phyloP scores from a whole-genome alignment of 2,113 vertebrate species.

The Caloenas nicobarica region DNA sequence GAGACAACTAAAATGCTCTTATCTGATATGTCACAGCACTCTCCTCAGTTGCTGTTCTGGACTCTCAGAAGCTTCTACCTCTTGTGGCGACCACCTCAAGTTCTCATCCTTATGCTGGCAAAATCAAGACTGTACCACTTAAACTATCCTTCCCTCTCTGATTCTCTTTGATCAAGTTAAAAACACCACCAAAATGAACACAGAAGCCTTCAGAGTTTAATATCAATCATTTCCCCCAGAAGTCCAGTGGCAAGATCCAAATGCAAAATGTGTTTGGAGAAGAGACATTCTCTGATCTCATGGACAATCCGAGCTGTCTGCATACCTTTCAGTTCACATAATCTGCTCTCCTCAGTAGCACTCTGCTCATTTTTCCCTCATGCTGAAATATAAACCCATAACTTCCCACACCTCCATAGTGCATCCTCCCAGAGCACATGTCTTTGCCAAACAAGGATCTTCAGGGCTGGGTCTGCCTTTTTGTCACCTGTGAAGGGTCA shows the following conservation, averaged over 20 bases:
- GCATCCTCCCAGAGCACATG: background rate
- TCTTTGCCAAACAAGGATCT: background rate
- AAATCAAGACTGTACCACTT: background rate
- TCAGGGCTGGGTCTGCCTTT: background rate
- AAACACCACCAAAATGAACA: background rate
- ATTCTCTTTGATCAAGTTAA: background rate
- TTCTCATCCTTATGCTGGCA: background rate
- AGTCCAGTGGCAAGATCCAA: background rate
- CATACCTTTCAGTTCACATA: background rate
- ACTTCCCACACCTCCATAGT: background rate
- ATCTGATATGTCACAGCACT: background rate
- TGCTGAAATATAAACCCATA: background rate
- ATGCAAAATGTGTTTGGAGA: background rate
- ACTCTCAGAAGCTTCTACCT: background rate
- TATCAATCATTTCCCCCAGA: background rate
- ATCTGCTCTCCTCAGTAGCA: background rate
- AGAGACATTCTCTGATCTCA: background rate
- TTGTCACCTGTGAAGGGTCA: background rate
- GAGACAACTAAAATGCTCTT: background rate
- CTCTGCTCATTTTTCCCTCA: background rate
- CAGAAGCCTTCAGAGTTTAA: background rate
- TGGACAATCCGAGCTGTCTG: background rate
- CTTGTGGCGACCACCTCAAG: background rate
- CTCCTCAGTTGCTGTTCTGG: background rate
- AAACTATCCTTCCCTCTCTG: background rate